phyloP scores from a whole-genome alignment of 2,888 invertebrate species.

The Marronus borbonicus region DNA sequence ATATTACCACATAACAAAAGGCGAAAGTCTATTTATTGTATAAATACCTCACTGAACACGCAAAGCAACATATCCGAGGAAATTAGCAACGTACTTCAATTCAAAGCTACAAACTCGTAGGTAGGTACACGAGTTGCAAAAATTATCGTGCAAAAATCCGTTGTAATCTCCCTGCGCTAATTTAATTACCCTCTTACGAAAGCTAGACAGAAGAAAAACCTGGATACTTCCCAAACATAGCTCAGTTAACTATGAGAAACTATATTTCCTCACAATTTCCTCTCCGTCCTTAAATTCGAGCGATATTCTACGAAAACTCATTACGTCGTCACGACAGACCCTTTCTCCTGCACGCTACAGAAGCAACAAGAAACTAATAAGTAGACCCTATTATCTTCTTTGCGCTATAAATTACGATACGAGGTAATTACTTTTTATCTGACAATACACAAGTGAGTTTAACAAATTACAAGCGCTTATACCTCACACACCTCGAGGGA shows the following conservation, averaged over 20 bases:
- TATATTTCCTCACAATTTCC: constrained; percentile 19
- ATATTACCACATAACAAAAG: too few relatives aligned
- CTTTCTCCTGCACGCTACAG: constrained; percentile 19
- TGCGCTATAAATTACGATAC: constrained; percentile 21
- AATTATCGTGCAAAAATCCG: too few relatives aligned
- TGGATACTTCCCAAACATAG: neutral
- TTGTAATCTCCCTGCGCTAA: neutral
- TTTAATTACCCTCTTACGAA: neutral
- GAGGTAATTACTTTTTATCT: constrained; percentile 27
- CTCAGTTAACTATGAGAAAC: neutral
- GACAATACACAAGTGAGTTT: constrained; percentile 12
- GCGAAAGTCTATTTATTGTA: too few relatives aligned
- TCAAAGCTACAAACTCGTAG: too few relatives aligned
- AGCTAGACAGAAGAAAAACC: neutral
- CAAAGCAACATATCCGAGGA: too few relatives aligned
- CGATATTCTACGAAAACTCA: constrained; percentile 28
- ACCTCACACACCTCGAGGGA: too few relatives aligned
- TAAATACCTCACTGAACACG: too few relatives aligned
- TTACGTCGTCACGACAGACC: constrained; percentile 29
- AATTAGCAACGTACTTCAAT: too few relatives aligned
- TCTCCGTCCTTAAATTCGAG: constrained; percentile 15
- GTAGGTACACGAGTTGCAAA: too few relatives aligned
- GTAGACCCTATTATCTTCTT: constrained; percentile 35
- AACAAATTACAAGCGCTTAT: too few relatives aligned
- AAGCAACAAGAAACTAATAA: constrained; percentile 37